Evolutionary conservation across 2,888 invertebrate species (phyloP).

Genomic region (Cryptocheilus praepositus): DNA sequence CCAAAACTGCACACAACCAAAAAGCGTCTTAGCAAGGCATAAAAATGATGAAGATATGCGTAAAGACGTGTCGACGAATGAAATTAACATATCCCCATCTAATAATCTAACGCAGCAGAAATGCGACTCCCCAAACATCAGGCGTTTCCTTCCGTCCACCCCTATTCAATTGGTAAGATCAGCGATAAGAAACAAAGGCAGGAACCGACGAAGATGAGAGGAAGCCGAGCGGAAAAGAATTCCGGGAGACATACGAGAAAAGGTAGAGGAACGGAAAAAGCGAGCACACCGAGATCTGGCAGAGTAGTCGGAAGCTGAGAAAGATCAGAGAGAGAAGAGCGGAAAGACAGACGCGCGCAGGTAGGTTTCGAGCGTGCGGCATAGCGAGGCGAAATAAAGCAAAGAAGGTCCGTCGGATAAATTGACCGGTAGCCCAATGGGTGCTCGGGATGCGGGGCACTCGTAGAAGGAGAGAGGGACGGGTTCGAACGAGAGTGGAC

Average conservation of each 20-base stretch:
- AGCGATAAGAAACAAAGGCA: not conserved
- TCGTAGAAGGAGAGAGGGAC: slow-evolving; percentile 18
- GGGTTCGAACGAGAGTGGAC: slow-evolving; percentile 27
- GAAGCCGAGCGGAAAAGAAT: slow-evolving; percentile 12
- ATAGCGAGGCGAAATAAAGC: slow-evolving; percentile 51
- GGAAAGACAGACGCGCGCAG: slow-evolving; percentile 23
- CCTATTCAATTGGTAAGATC: no score
- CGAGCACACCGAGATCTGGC: slow-evolving; percentile 3
- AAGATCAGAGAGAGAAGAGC: slow-evolving; percentile 26
- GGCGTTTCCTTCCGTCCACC: no score
- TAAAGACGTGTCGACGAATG: no score
- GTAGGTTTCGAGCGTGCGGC: slow-evolving; percentile 45
- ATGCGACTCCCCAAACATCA: no score
- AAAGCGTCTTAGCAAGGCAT: no score
- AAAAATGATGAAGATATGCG: no score
- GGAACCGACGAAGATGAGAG: not conserved
- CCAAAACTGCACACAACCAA: no score
- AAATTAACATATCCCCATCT: no score
- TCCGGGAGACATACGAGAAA: slow-evolving; percentile 23
- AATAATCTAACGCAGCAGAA: no score
- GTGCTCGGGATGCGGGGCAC: slow-evolving; percentile 8
- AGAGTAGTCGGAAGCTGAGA: slow-evolving; percentile 19
- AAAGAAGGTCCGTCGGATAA: slow-evolving; percentile 65
- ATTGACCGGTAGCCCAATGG: slow-evolving; percentile 69
- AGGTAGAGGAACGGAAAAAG: slow-evolving; percentile 22